Percentiles rank a stretch among this genome's conserved stretches.
Evolutionary conservation across 2,113 vertebrate species (phyloP).

Genomic region (Tyto alba): DNA sequence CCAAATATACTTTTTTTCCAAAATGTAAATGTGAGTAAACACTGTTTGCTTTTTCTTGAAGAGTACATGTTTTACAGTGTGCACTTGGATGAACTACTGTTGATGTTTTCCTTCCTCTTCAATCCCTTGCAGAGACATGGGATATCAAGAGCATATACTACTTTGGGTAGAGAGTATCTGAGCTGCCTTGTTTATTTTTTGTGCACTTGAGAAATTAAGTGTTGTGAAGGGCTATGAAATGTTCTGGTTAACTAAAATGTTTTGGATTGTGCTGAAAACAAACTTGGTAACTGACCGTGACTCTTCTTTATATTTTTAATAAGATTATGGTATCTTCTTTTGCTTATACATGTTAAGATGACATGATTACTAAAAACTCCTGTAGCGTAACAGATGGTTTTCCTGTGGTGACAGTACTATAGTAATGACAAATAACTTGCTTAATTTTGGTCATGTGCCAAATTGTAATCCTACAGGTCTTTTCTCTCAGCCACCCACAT

Average conservation of each 20-base stretch:
- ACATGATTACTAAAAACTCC: neutral
- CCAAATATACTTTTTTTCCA: neutral
- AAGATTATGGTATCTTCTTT: neutral
- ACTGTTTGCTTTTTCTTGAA: neutral
- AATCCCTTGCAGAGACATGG: neutral
- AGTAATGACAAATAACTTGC: conserved; percentile 6
- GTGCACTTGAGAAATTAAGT: neutral
- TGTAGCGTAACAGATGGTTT: neutral
- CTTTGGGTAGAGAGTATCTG: neutral
- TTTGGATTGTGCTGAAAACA: neutral
- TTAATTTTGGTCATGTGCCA: neutral
- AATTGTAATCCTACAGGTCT: neutral
- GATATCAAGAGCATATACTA: neutral
- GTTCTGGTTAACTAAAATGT: neutral
- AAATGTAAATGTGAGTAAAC: neutral
- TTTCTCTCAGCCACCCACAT: neutral
- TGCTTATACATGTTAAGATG: neutral
- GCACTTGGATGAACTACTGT: neutral
- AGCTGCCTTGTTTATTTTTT: neutral
- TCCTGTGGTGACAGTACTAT: neutral
- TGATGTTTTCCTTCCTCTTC: neutral
- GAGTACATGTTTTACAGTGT: neutral
- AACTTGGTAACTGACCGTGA: neutral
- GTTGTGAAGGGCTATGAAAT: neutral
- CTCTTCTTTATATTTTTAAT: neutral